phyloP scores from a whole-genome alignment of 30 jellyfish, hydroid and myxozoan genomes.

The Turritopsis rubra region DNA sequence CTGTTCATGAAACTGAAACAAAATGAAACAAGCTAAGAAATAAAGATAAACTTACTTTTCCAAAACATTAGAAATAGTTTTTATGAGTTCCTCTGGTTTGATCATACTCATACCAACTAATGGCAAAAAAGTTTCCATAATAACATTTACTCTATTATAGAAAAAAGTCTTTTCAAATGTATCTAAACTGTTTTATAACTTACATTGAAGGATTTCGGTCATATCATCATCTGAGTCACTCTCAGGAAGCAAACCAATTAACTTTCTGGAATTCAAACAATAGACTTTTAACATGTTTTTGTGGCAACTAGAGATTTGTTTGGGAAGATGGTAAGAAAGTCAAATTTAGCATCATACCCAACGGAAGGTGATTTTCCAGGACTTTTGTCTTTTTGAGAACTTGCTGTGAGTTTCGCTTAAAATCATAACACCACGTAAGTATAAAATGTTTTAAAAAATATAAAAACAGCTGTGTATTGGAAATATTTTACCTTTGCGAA shows the following conservation, averaged over 20 bases:
- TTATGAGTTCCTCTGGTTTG: slow-evolving; percentile 18
- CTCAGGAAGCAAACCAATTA: background rate
- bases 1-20: too few species aligned
- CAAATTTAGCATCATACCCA: background rate
- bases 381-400: background rate
- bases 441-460: too few species aligned
- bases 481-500: background rate
- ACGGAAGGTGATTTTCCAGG: background rate
- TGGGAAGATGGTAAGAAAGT: background rate
- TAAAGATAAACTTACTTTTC: background rate
- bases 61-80: background rate
- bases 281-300: too few species aligned
- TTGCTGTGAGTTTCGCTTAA: background rate
- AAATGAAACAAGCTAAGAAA: background rate
- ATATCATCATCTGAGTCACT: slow-evolving; percentile 14
- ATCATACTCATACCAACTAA: slow-evolving; percentile 28
- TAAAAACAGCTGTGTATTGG: background rate
- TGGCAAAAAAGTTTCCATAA: background rate
- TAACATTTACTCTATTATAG: background rate
- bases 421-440: background rate
- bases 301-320: background rate
- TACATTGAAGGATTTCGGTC: background rate
- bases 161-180: too few species aligned
- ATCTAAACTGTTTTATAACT: too few species aligned
- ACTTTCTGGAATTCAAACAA: background rate